A percentile compares a stretch with the other conserved stretches of the same genome.
Evolutionary conservation across 53 echinoderm and acorn worm genomes (phyloP).

Genomic region (Paelopatides confundens): DNA sequence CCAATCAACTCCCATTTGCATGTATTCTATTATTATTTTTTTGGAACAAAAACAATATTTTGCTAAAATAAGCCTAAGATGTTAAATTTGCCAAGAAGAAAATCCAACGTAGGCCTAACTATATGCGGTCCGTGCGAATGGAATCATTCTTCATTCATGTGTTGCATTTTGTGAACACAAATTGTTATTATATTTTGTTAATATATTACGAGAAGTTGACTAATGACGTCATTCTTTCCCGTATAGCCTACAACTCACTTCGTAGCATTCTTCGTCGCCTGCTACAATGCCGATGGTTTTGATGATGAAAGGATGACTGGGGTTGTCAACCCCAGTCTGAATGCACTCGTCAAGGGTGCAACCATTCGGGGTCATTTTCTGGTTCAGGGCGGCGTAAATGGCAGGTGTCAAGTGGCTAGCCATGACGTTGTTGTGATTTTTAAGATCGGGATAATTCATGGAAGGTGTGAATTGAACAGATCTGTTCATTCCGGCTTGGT

Average conservation of each 20-base stretch:
- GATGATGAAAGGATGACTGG: constrained; percentile 98
- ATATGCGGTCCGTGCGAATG: no score
- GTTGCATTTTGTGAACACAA: no score
- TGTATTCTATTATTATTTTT: no score
- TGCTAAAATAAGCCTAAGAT: no score
- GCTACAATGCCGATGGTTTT: constrained; percentile 97
- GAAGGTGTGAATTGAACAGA: constrained; percentile 75
- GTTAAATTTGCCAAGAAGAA: no score
- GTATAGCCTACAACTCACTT: constrained; percentile 59
- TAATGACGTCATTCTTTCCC: no score
- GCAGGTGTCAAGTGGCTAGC: constrained; percentile 83
- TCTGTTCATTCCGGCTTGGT: neutral
- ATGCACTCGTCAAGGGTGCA: constrained; percentile 88
- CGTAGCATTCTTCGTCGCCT: constrained; percentile 94
- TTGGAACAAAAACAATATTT: no score
- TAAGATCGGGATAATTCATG: constrained; percentile 90
- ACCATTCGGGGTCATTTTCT: constrained; percentile 79
- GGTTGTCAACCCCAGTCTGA: constrained; percentile 98
- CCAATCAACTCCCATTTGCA: no score
- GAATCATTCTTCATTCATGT: no score
- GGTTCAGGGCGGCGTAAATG: constrained; percentile 79
- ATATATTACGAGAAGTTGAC: no score
- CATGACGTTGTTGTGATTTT: constrained; percentile 95
- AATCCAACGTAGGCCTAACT: no score
- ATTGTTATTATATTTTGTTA: no score